Evolutionary conservation across 2,113 vertebrate genomes (phyloP).

Genomic region (Emydocephalus ijimae): DNA sequence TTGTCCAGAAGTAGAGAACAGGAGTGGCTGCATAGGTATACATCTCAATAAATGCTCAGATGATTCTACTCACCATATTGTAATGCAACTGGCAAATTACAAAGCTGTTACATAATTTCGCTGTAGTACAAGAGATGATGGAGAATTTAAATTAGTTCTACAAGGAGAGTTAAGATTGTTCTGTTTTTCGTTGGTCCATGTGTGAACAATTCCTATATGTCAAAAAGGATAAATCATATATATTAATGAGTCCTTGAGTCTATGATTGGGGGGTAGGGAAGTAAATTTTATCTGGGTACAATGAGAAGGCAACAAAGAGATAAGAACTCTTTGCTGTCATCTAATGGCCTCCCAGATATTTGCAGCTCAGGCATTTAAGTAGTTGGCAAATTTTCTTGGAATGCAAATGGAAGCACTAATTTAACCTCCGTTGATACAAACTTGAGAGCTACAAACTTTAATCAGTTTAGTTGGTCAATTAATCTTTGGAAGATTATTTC

Average conservation of each 20-base stretch:
- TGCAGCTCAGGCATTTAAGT: neutral
- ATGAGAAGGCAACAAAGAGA: neutral
- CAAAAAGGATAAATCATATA: neutral
- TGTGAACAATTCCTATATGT: neutral
- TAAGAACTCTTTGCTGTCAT: neutral
- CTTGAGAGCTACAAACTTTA: neutral
- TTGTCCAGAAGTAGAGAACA: neutral
- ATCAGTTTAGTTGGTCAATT: neutral
- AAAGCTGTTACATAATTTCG: slow-evolving; percentile 11
- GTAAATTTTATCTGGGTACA: neutral
- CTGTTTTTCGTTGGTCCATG: neutral
- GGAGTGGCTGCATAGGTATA: neutral
- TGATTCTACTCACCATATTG: neutral
- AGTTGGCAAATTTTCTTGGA: neutral
- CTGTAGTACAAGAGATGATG: neutral
- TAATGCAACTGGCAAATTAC: neutral
- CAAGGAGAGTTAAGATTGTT: neutral
- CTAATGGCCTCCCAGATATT: neutral
- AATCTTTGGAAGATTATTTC: neutral
- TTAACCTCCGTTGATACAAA: neutral
- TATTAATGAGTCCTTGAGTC: neutral
- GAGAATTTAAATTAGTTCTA: neutral
- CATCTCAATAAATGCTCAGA: neutral
- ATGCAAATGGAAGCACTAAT: neutral
- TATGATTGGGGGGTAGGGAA: neutral